Evolutionary conservation across 1,140 invertebrate genomes (phyloP).

Genomic region (Zaprionus camerounensis): DNA sequence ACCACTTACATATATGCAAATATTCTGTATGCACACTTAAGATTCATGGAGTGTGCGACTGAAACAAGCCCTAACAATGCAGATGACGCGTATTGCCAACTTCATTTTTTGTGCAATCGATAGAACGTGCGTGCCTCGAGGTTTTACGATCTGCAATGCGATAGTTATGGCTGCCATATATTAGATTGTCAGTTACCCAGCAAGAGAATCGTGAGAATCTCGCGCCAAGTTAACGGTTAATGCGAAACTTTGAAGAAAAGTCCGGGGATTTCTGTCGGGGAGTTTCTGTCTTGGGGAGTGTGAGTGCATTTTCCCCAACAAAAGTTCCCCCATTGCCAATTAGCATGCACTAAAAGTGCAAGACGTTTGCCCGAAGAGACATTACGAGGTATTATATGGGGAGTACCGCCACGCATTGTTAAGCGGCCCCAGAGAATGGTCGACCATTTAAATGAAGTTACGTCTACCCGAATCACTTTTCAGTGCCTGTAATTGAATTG

Average conservation of each 20-base stretch:
- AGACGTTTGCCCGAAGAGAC: slow-evolving; percentile 60
- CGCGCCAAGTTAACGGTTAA: slow-evolving; percentile 60
- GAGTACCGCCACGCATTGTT: slow-evolving; percentile 70
- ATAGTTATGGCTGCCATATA: slow-evolving; percentile 71
- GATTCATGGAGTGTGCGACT: slow-evolving; percentile 18
- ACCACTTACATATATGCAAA: background rate
- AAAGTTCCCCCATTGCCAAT: slow-evolving; percentile 57
- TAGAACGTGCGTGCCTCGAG: slow-evolving; percentile 56
- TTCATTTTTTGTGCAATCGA: slow-evolving; percentile 32
- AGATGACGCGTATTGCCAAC: slow-evolving; percentile 26
- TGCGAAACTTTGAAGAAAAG: slow-evolving; percentile 52
- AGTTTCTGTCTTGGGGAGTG: background rate
- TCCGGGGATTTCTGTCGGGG: background rate
- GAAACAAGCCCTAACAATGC: slow-evolving; percentile 13
- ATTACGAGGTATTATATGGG: slow-evolving; percentile 57
- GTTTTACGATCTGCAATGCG: slow-evolving; percentile 48
- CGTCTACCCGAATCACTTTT: slow-evolving; percentile 52
- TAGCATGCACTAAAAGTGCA: slow-evolving; percentile 78
- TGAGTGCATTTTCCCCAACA: background rate
- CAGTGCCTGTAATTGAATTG: slow-evolving; percentile 74
- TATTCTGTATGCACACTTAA: slow-evolving; percentile 2
- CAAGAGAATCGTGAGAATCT: slow-evolving; percentile 67
- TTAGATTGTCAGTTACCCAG: slow-evolving; percentile 43
- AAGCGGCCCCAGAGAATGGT: slow-evolving; percentile 40
- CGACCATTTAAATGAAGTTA: slow-evolving; percentile 74